Conservation (phyloP, 2,113 vertebrate species). For the Caracal caracal region DNA sequence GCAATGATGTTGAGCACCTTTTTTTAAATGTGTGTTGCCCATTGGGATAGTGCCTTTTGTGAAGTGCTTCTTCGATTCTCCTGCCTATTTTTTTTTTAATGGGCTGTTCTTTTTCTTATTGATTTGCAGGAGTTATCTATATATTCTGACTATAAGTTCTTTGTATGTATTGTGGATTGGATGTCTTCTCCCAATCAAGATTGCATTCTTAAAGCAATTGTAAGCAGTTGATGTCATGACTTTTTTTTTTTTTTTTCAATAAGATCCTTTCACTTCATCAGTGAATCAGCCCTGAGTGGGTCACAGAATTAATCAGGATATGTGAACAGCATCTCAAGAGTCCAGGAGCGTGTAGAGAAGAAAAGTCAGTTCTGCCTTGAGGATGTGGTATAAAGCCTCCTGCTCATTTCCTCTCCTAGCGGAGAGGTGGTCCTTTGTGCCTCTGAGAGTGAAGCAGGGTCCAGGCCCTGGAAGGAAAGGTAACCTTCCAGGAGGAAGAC, state of each 20-base stretch:
- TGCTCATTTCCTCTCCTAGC: not conserved
- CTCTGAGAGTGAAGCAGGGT: not conserved
- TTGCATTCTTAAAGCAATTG: not conserved
- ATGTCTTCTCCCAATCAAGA: not conserved
- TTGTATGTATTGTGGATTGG: not conserved
- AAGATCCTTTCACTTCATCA: not conserved
- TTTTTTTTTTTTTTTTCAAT: not conserved
- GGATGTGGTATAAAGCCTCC: not conserved
- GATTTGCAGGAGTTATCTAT: slow-evolving; percentile 4
- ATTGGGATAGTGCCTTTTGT: not conserved
- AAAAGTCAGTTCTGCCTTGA: not conserved
- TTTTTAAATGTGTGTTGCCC: not conserved
- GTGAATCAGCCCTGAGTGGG: not conserved
- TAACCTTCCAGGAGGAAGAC: not conserved
- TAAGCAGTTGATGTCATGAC: not conserved
- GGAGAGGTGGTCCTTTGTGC: not conserved
- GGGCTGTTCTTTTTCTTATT: not conserved
- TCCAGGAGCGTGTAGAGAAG: not conserved
- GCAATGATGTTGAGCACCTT: not conserved
- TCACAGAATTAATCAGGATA: not conserved
- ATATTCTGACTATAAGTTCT: not conserved
- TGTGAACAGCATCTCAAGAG: not conserved
- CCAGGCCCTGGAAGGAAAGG: not conserved
- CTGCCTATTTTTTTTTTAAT: not conserved
- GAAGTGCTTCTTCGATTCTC: not conserved